Conservation (phyloP, 2,113 vertebrate genomes). For the Archilochus colubris region DNA sequence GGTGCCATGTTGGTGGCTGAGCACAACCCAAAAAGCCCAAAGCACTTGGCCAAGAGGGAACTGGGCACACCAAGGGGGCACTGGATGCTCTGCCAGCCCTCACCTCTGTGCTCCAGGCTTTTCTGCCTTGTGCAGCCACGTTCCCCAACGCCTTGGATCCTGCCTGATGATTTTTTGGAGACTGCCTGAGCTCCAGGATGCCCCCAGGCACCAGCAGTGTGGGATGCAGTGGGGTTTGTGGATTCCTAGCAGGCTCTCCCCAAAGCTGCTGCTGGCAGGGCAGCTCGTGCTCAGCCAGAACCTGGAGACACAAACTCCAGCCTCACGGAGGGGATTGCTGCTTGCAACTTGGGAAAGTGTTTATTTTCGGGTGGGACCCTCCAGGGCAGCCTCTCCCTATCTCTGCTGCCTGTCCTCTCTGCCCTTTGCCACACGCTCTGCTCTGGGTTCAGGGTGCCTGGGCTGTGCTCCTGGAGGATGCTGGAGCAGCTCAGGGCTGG, state of each 20-base stretch:
- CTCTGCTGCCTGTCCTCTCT: not conserved
- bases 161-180: not conserved
- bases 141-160: not conserved
- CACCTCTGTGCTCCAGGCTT: not conserved
- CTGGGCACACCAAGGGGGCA: not conserved
- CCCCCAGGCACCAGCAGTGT: not conserved
- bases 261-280: not conserved
- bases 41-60: not conserved
- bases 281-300: not conserved
- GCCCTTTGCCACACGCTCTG: accelerated
- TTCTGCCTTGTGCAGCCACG: not conserved
- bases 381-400: not conserved
- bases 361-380: not conserved
- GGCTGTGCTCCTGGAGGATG: not conserved
- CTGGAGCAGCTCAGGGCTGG: not conserved
- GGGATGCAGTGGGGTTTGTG: not conserved
- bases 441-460: accelerated
- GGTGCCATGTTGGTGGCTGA: not conserved
- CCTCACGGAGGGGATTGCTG: accelerated
- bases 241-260: not conserved
- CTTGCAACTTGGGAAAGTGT: accelerated
- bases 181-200: not conserved
- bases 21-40: not conserved
- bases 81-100: not conserved
- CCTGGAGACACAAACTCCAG: not conserved